Evolutionary conservation across 1,140 invertebrate species (phyloP), one percentile per base, ranked within the genome.

Genomic region (Scaptomyza montana): DNA sequence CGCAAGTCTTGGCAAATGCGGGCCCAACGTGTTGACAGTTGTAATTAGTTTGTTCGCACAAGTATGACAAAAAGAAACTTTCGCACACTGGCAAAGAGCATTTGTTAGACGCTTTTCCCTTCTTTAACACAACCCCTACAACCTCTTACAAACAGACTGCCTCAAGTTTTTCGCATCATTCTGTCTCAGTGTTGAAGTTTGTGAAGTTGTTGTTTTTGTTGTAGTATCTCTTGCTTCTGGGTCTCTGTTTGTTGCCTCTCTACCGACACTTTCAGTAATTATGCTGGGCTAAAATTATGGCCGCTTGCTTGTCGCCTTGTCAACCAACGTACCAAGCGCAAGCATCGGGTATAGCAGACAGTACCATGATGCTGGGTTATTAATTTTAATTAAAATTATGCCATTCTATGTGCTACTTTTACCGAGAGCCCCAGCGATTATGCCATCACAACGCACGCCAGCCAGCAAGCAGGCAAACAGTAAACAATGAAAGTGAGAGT

Each of bases 351-450:
- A 3, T 12, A 30, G 57, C 10, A 13, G 30, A 61, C 46, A 5
- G 10, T n/a, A 62, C 72, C 49, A 74, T 68, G 77, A 69, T 73
- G 67, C 66, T 70, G 71, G 78, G 82, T 82, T 87, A 87, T 87
- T 87, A 87, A 87, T 87, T 87, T 87, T 87, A 87, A 87, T 87
- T 87, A 87, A 87, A 87, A 89, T 87, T 89, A 89, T 82, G 76
- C 72, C 84, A 81, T 72, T 78, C 75, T 74, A 77, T 71, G 78
- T 76, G 68, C 54, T 70, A 47, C 55, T 76, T 56, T 25, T 39
- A 21, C 67, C 46, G 60, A 50, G 43, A 62, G 61, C 59, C 21
- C 25, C 43, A 21, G 56, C 73, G 80, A 78, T 76, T 84, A 67
- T 69, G 64, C 60, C 67, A 70, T 67, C 61, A 59, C 39, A 43